Evolutionary conservation across 2,888 invertebrate species (phyloP).

Genomic region (Cordylochernes scorpioides): DNA sequence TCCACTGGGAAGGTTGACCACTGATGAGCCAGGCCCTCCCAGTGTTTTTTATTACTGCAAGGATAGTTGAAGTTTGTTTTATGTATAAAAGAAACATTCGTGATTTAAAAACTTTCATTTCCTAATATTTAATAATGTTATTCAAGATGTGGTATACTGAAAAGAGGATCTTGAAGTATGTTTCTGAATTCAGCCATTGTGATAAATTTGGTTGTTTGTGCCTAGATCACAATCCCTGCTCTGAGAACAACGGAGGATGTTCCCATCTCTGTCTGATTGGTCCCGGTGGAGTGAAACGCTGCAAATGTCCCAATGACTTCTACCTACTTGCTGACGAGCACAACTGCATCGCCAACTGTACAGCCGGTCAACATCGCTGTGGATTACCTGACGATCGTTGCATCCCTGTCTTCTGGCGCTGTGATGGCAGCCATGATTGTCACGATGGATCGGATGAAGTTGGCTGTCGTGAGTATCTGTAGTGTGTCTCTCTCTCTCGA

Average conservation of each 20-base stretch:
- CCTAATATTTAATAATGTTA: no score
- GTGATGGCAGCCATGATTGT: conserved; percentile 30
- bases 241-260: conserved; percentile 71
- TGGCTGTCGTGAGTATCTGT: conserved; percentile 39
- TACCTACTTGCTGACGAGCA: conserved; percentile 35
- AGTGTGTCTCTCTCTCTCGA: no score
- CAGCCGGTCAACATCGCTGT: conserved; percentile 54
- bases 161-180: no score
- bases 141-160: no score
- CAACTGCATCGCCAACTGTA: conserved; percentile 82
- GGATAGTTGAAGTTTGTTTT: no score
- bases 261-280: conserved; percentile 79
- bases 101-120: no score
- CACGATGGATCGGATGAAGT: conserved; percentile 69
- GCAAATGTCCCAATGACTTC: conserved; percentile 87
- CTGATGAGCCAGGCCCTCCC: no score
- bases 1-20: no score
- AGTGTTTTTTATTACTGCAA: no score
- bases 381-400: conserved; percentile 37
- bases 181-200: no score
- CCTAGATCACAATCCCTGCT: conserved; percentile 57
- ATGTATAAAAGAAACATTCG: no score
- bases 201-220: conserved; percentile 1
- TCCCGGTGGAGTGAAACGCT: conserved; percentile 39
- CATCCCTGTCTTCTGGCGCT: conserved; percentile 52